phyloP scores from a whole-genome alignment of 2,888 invertebrate species.

The Epinotia demarniana region DNA sequence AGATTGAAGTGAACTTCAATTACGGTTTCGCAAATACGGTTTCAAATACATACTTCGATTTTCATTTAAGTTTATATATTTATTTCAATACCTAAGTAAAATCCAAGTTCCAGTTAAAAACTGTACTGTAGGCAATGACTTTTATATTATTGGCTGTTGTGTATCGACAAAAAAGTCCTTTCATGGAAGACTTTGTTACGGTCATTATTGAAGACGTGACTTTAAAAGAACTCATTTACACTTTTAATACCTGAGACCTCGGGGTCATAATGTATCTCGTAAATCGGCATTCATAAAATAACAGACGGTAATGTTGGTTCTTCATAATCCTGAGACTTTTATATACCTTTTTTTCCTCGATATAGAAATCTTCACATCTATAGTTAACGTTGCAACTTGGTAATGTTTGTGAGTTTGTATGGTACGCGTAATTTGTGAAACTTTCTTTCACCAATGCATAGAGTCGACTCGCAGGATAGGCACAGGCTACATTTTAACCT shows the following conservation, averaged over 20 bases:
- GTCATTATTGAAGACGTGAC: constrained; percentile 26
- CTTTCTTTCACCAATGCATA: too few species aligned
- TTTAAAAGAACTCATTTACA: constrained; percentile 12
- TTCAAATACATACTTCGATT: background rate
- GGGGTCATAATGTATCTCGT: background rate
- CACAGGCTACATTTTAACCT: too few species aligned
- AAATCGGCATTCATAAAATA: background rate
- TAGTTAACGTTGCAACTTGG: too few species aligned
- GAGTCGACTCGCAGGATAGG: too few species aligned
- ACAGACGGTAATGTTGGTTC: background rate
- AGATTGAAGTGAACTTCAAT: constrained; percentile 3
- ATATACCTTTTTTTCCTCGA: too few species aligned
- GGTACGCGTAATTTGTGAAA: too few species aligned
- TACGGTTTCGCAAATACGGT: background rate
- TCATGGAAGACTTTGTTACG: constrained; percentile 15
- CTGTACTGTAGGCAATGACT: constrained; percentile 19
- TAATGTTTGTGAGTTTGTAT: too few species aligned
- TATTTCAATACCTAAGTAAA: background rate
- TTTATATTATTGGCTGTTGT: constrained; percentile 18
- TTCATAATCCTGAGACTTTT: background rate
- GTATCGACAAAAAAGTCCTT: constrained; percentile 28
- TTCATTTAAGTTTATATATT: background rate
- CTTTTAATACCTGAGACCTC: background rate
- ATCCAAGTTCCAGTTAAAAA: background rate
- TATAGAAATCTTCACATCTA: too few species aligned